Base-by-base conservation (phyloP, 1,140 invertebrate genomes). In the Metopolophium dirhodum region DNA sequence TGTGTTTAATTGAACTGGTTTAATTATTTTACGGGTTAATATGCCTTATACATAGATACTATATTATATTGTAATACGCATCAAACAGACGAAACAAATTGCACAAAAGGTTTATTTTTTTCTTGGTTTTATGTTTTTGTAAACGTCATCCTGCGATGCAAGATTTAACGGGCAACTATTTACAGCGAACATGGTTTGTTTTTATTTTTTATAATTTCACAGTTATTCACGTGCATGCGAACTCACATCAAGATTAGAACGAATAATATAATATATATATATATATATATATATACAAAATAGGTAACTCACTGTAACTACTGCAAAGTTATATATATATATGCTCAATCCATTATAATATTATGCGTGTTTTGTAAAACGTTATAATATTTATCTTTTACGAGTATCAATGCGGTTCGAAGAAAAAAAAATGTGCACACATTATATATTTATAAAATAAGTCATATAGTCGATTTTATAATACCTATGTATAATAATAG, bases 1-100 rank as follows among this genome's bases (percentile, higher is more conserved):
- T n/a, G 26, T 22, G 22, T 41, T 87, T 54, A 37, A 89, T 89
- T 37, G 35, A 89, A 37, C 49, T 51, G 47, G 47, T 89, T 89
- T 89, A 37, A 89, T 89, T 89, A 11, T 89, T 89, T 54, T 54
- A 54, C 49, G 49, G 87, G 51, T 89, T n/a, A 35, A 54, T 88
- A 37, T 51, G 87, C 35, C 1, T 88, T 88, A 8, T 35, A 49
- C n/a, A 61, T 22, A 51, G 11, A 54, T 54, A 7, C 51, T 54
- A 23, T 54, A 22, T 7, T 54, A 22, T 7, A 22, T 14, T 49
- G 1, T 51, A 11, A 68, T 35, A n/a, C 26, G 57, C 14, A 18
- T 77, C 18, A 18, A 77, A 77, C 30, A 87, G n/a, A 51, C 86
- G 4, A 49, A 87, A 87, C 47, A 35, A 77, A 35, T 87, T 87